These are phyloP conservation scores for Nasonovia ribisnigri DNA, from an alignment of 2,888 invertebrate species.

Conservation along the genomic window DNA sequence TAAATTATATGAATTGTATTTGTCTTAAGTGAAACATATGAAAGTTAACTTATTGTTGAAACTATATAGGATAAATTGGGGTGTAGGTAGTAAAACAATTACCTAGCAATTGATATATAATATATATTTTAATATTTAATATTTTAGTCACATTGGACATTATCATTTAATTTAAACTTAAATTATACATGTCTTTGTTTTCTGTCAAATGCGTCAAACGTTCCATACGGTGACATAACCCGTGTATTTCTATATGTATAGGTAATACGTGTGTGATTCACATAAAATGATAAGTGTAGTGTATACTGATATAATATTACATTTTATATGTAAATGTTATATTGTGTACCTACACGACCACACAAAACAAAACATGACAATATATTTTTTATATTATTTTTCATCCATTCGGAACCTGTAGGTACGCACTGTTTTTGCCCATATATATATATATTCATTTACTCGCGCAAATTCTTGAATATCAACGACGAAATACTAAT, in stretches of 20 bases:
- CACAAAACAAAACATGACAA: background rate
- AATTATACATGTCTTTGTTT: background rate
- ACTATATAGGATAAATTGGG: too few relatives aligned
- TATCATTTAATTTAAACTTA: background rate
- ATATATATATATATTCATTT: background rate
- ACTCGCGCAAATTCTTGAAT: slow-evolving; percentile 34
- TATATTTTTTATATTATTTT: background rate
- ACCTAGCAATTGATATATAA: background rate
- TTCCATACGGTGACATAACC: background rate
- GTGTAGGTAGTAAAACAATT: too few relatives aligned
- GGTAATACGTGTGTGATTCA: background rate
- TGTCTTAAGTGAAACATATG: too few relatives aligned
- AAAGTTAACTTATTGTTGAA: too few relatives aligned
- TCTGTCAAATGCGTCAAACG: background rate
- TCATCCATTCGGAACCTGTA: background rate
- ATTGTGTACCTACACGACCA: background rate
- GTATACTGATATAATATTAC: background rate
- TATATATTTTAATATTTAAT: background rate
- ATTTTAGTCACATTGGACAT: background rate
- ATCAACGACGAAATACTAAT: slow-evolving; percentile 54
- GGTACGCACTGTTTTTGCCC: background rate
- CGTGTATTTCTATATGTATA: background rate
- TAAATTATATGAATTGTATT: too few relatives aligned
- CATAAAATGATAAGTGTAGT: background rate
- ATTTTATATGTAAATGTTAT: background rate